Conservation (phyloP, 2,797 vertebrate species). For the Gila robusta region DNA sequence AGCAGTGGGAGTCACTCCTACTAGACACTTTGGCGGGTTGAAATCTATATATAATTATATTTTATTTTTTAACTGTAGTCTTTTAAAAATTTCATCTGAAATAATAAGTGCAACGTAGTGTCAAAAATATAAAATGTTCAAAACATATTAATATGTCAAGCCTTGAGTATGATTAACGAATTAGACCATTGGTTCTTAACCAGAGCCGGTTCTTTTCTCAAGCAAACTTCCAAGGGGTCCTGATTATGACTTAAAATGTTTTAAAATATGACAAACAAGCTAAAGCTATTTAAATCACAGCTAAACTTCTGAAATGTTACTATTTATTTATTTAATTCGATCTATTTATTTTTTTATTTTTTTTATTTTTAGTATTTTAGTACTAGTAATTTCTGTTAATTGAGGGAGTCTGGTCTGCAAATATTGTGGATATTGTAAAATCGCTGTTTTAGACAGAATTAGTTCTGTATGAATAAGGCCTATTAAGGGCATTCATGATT, state of each 20-base stretch:
- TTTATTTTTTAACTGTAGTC: no score
- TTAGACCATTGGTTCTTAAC: background rate
- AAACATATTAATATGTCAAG: no score
- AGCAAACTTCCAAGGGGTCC: background rate
- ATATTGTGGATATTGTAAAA: background rate
- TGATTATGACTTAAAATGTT: background rate
- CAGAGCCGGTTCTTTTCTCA: background rate
- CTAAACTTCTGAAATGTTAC: background rate
- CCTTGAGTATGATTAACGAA: background rate
- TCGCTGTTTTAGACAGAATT: background rate
- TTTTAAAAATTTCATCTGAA: no score
- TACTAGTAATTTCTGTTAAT: background rate
- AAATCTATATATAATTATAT: no score
- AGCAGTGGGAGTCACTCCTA: no score
- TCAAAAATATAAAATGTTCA: no score
- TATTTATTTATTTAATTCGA: background rate
- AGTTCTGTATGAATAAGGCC: background rate
- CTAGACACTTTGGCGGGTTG: no score
- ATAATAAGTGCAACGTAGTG: no score
- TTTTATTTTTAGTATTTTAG: no score
- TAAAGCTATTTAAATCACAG: background rate
- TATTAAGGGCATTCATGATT: background rate
- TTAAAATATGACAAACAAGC: background rate
- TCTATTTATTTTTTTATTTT: background rate
- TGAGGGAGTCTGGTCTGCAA: background rate